A percentile compares a stretch with the other conserved stretches of the same genome.
Evolutionary conservation across 92 coral and sea anemone genomes (phyloP).

Genomic region (Epizoanthus ramosus): DNA sequence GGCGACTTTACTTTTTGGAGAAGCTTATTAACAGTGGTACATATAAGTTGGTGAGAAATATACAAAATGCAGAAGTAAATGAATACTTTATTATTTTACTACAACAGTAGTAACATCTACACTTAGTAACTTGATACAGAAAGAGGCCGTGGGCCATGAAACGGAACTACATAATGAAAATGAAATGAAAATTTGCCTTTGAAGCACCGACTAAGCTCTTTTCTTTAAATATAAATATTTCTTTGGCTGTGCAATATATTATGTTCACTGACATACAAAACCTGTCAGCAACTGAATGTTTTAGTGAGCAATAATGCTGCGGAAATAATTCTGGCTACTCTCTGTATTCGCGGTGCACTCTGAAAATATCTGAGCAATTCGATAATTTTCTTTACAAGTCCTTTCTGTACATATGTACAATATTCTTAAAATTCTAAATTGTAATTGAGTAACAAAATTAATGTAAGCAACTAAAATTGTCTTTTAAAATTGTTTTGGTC

Average conservation of each 20-base stretch:
- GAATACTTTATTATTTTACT: too few relatives aligned
- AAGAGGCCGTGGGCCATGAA: slow-evolving; percentile 10
- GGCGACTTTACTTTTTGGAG: too few relatives aligned
- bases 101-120: too few relatives aligned
- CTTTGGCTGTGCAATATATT: slow-evolving; percentile 20
- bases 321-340: not conserved
- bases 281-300: not conserved
- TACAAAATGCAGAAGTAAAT: too few relatives aligned
- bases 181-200: not conserved
- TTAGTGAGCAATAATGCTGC: not conserved
- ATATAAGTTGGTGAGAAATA: too few relatives aligned
- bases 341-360: not conserved
- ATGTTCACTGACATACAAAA: not conserved
- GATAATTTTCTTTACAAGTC: not conserved
- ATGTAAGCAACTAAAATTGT: too few relatives aligned
- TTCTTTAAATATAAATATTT: slow-evolving; percentile 16
- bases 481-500: not conserved
- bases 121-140: not conserved
- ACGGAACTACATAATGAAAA: not conserved
- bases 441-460: too few relatives aligned
- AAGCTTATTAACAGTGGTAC: too few relatives aligned
- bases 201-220: not conserved
- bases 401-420: slow-evolving; percentile 32
- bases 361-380: not conserved
- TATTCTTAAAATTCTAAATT: not conserved